Conservation (phyloP, 2,113 vertebrate genomes). For the Labeo catla region DNA sequence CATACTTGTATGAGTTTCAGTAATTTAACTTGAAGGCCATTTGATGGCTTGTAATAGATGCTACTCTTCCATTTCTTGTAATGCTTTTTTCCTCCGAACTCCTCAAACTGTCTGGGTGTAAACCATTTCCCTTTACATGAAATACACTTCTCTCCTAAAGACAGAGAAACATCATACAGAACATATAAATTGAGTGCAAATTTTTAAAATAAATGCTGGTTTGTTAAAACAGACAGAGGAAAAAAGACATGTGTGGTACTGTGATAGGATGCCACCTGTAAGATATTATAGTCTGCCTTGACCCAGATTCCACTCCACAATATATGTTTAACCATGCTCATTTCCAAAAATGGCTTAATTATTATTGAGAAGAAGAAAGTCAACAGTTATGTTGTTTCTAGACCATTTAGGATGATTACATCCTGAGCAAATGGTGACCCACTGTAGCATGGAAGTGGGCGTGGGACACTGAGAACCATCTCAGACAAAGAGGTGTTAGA, state of each 20-base stretch:
- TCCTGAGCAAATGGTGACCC: no score
- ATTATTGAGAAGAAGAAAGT: no score
- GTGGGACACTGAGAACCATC: no score
- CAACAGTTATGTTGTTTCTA: no score
- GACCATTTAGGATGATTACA: no score
- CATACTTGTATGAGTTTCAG: constrained; percentile 55
- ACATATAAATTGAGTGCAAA: neutral
- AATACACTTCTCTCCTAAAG: constrained; percentile 63
- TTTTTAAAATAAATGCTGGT: neutral
- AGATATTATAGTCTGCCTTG: no score
- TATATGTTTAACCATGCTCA: no score
- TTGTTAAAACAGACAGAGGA: neutral
- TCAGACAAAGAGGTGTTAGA: no score
- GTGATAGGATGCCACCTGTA: no score
- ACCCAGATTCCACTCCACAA: no score
- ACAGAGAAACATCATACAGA: neutral
- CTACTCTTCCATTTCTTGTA: constrained; percentile 62
- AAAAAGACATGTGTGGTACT: neutral
- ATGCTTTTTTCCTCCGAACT: constrained; percentile 10
- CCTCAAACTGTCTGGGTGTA: constrained; percentile 49
- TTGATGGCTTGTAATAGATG: constrained; percentile 40
- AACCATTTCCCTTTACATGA: neutral
- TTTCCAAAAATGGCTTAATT: no score
- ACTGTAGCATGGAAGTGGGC: no score
- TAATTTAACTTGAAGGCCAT: neutral